Percentiles rank a stretch among this genome's conserved stretches.
Conservation (phyloP, 1,140 invertebrate genomes). For the Pachypsylla venusta region DNA sequence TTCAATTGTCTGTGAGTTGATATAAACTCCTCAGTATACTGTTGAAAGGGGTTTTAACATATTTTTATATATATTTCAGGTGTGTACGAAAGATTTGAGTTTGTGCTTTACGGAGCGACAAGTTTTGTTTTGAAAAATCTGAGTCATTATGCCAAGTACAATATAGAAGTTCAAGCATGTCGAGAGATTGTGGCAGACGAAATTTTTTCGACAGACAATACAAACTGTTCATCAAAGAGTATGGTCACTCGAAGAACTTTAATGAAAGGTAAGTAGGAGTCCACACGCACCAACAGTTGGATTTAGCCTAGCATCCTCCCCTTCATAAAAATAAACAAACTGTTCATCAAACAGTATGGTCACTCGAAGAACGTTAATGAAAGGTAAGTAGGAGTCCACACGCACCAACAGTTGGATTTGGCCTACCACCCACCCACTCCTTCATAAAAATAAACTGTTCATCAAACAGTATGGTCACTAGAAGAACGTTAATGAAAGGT, state of each 20-base stretch:
- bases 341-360: constrained; percentile 24
- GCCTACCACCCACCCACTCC: too few species aligned
- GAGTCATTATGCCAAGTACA: constrained; percentile 55
- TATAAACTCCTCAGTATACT: too few species aligned
- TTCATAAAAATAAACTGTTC: constrained; percentile 25
- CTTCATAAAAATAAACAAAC: too few species aligned
- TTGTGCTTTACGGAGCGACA: constrained; percentile 18
- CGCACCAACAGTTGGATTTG: too few species aligned
- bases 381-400: constrained; percentile 18
- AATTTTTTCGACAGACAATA: constrained; percentile 10
- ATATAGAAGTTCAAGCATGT: constrained; percentile 54
- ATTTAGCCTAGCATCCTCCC: too few species aligned
- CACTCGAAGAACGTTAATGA: constrained; percentile 21
- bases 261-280: constrained; percentile 17
- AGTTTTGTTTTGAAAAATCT: constrained; percentile 43
- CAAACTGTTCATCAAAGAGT: constrained; percentile 23
- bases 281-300: too few species aligned
- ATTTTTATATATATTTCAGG: constrained; percentile 14
- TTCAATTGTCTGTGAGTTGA: too few species aligned
- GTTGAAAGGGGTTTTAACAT: too few species aligned
- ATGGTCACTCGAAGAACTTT: constrained; percentile 23
- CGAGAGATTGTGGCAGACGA: constrained; percentile 37
- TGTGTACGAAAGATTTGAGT: constrained; percentile 9
- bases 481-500: constrained; percentile 20
- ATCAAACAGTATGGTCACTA: constrained; percentile 21